Conservation (phyloP, 2,113 vertebrate genomes). For the Oceanodroma tethys region DNA sequence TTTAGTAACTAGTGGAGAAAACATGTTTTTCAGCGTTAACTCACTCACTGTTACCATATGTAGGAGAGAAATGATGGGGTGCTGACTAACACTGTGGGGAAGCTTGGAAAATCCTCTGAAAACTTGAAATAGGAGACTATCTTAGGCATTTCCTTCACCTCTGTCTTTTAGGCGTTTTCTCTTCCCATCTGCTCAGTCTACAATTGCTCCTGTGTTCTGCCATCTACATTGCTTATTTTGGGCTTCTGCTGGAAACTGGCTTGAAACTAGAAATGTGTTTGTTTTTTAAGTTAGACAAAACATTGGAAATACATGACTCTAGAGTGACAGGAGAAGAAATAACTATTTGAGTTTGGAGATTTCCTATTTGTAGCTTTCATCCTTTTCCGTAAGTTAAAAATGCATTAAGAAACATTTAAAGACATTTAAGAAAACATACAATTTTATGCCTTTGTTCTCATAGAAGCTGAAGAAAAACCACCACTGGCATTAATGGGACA, state of each 20-base stretch:
- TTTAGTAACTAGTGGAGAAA: constrained; percentile 32
- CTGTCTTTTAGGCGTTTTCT: constrained; percentile 9
- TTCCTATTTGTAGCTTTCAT: neutral
- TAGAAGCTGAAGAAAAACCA: neutral
- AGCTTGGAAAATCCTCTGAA: constrained; percentile 61
- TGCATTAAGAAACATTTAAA: neutral
- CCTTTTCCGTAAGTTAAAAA: neutral
- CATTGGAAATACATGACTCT: neutral
- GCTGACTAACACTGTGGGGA: constrained; percentile 68
- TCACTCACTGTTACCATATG: constrained; percentile 37
- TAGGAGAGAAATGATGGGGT: constrained; percentile 68
- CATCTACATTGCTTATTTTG: constrained; percentile 37
- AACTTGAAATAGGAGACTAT: constrained; percentile 66
- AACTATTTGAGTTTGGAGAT: neutral
- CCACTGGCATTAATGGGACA: neutral
- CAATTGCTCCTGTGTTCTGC: constrained; percentile 34
- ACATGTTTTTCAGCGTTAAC: constrained; percentile 33
- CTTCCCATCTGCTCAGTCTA: constrained; percentile 21
- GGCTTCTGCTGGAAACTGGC: constrained; percentile 15
- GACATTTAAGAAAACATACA: neutral
- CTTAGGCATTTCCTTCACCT: constrained; percentile 62
- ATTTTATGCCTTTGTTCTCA: neutral
- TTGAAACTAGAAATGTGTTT: constrained; percentile 2
- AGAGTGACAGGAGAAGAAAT: neutral
- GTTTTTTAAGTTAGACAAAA: constrained; percentile 35